phyloP scores from a whole-genome alignment of 2,888 invertebrate species.

The Polyploca ridens region DNA sequence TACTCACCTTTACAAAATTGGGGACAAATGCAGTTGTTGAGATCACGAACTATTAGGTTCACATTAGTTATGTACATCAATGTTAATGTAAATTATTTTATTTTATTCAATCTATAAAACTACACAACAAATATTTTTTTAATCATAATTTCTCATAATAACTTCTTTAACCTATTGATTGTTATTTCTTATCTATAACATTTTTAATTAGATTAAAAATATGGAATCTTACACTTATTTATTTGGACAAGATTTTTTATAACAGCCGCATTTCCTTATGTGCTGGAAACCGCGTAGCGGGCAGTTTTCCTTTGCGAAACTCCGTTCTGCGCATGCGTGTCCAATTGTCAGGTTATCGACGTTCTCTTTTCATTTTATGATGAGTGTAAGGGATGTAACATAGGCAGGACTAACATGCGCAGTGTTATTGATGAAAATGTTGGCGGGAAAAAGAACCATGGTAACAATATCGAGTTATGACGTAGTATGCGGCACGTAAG shows the following conservation, averaged over 20 bases:
- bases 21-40: not conserved
- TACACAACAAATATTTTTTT: not conserved
- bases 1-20: not conserved
- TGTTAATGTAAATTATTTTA: not conserved
- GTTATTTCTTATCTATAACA: not conserved
- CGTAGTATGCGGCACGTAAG: constrained; percentile 15
- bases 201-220: constrained; percentile 1
- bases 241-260: constrained; percentile 29
- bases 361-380: constrained; percentile 48
- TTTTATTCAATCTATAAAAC: not conserved
- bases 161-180: not conserved
- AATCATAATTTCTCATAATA: not conserved
- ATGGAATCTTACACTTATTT: not conserved
- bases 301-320: constrained; percentile 27
- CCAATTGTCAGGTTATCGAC: constrained; percentile 61
- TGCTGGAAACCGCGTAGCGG: constrained; percentile 25
- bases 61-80: not conserved
- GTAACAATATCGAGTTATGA: constrained; percentile 16
- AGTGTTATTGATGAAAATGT: constrained; percentile 75
- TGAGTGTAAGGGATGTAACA: constrained; percentile 47
- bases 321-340: constrained; percentile 68
- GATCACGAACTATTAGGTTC: not conserved
- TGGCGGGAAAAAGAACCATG: constrained; percentile 63
- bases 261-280: constrained; percentile 48
- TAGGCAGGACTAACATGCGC: constrained; percentile 69